Evolutionary conservation across 2,888 invertebrate species (phyloP), one percentile per base, ranked within the genome.

Genomic region (Patella ulyssiponensis): DNA sequence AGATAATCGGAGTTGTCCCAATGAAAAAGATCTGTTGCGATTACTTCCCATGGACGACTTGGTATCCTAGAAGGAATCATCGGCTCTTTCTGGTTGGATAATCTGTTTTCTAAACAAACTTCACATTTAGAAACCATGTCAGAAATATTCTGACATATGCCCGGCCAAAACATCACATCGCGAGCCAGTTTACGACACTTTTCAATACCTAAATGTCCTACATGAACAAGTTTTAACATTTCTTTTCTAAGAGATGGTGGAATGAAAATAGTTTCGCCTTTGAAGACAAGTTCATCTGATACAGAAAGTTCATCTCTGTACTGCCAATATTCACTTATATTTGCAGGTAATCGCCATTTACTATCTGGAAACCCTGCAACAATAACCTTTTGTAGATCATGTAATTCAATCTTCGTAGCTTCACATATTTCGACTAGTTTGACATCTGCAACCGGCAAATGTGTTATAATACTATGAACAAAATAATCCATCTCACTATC

Each of bases 11-110:
- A 52, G 27, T 74, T 64, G 51, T 82, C 75, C 77, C 76, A 77
- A 12, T 73, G 71, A 73, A 81, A 82, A 17, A 81, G 56, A 74
- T 81, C 84, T 51, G 81, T 80, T 11, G 77, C 80, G 73, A 80
- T 79, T 27, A 58, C 73, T 77, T 82, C 77, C 80, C 78, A 81
- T 58, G 80, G 84, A 17, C 77, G 71, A 9, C 76, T 64, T 20
- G 84, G 84, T n/a, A 81, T 74, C n/a, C 72, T 56, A 23, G 79
- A 77, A 2, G 78, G 72, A 7, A 23, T 75, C 12, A 80, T 27
- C 0, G 82, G 80, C 76, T 79, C 80, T 69, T 81, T 81, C 4
- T 56, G 23, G 27, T 83, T 81, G 15, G 79, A 75, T 33, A 78
- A 73, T 69, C 81, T 77, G 52, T 74, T 70, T 20, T 74, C 69